Evolutionary conservation across 2,797 vertebrate genomes (phyloP).

Genomic region (Spizella passerina): DNA sequence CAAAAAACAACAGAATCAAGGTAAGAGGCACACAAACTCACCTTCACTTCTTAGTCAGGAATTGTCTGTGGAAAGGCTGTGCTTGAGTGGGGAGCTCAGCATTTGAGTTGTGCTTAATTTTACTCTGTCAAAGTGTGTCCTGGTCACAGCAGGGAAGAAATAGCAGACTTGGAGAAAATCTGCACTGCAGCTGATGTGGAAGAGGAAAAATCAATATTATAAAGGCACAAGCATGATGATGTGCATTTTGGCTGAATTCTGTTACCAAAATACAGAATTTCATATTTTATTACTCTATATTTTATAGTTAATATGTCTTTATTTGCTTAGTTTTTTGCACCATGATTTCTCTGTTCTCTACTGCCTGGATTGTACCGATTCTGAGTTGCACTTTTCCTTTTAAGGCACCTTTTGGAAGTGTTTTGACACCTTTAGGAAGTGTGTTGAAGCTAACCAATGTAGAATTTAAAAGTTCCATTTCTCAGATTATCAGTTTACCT

Average conservation of each 20-base stretch:
- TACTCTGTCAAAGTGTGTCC: background rate
- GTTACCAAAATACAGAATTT: background rate
- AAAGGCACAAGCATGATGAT: background rate
- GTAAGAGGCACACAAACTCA: constrained; percentile 1
- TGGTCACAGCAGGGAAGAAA: background rate
- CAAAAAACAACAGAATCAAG: constrained; percentile 59
- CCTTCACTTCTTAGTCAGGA: background rate
- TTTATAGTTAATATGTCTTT: background rate
- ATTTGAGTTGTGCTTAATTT: background rate
- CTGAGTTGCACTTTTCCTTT: background rate
- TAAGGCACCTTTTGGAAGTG: background rate
- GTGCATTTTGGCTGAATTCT: background rate
- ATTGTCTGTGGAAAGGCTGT: background rate
- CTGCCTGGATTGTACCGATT: background rate
- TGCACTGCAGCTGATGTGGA: background rate
- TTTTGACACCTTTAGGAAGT: background rate
- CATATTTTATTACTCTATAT: background rate
- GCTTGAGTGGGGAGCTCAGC: background rate
- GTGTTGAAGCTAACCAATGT: background rate
- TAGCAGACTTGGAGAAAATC: background rate
- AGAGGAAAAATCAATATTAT: background rate
- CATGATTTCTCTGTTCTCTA: background rate
- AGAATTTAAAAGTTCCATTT: background rate
- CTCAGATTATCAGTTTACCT: background rate
- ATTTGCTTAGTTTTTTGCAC: background rate